These are phyloP conservation scores for Cynoglossus semilaevis DNA, from an alignment of 2,113 vertebrate species.

Conservation along the genomic window DNA sequence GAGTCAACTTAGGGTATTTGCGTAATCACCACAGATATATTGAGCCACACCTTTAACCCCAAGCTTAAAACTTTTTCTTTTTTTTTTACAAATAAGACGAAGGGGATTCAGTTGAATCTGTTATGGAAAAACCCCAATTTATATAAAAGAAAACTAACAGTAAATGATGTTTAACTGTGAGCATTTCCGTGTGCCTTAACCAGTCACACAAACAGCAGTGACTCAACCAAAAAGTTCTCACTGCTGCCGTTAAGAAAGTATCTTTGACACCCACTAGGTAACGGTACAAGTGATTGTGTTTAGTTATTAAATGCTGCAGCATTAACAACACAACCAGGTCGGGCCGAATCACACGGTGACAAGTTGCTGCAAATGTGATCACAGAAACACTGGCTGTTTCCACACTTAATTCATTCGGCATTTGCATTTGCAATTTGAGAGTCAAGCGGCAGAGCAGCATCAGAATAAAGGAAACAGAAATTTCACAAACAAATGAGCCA, in stretches of 20 bases:
- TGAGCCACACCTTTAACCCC: too few species aligned
- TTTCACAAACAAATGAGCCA: conserved; percentile 70
- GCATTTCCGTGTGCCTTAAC: too few species aligned
- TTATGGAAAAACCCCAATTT: too few species aligned
- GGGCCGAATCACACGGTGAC: conserved; percentile 53
- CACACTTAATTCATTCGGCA: conserved; percentile 65
- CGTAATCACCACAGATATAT: too few species aligned
- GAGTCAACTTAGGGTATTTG: not conserved
- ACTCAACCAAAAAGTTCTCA: too few species aligned
- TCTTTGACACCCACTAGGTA: conserved; percentile 39
- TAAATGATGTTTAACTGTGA: too few species aligned
- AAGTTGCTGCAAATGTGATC: conserved; percentile 59
- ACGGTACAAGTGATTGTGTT: conserved; percentile 42
- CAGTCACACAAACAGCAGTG: too few species aligned
- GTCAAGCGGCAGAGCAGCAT: conserved; percentile 69
- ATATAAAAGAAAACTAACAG: too few species aligned
- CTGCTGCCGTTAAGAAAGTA: conserved; percentile 35
- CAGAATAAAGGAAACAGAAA: conserved; percentile 54
- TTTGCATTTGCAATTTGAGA: conserved; percentile 65
- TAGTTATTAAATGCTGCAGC: conserved; percentile 62
- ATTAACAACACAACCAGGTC: conserved; percentile 63
- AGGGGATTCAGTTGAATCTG: too few species aligned
- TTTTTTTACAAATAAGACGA: too few species aligned
- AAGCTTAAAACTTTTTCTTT: too few species aligned
- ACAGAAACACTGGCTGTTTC: conserved; percentile 78